Conservation (phyloP, 2,113 vertebrate genomes). For the Epinephelus cyanopodus region DNA sequence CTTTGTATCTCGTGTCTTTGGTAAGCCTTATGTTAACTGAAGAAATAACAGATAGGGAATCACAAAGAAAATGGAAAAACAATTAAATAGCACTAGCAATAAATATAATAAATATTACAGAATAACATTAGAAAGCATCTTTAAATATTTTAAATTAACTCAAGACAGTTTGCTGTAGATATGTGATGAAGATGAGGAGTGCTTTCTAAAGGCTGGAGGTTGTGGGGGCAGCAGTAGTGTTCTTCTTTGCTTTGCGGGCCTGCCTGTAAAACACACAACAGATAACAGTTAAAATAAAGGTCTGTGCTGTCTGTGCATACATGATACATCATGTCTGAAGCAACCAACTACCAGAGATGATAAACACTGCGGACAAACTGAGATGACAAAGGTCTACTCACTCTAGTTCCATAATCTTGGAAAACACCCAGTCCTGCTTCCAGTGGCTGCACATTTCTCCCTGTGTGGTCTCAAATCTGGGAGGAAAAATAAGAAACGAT, state of each 20-base stretch:
- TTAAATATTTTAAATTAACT: constrained; percentile 54
- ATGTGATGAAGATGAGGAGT: neutral
- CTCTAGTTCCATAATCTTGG: constrained; percentile 66
- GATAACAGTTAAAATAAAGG: neutral
- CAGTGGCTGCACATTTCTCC: constrained; percentile 73
- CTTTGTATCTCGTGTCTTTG: neutral
- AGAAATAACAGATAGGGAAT: neutral
- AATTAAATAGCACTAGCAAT: constrained; percentile 55
- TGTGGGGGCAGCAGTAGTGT: neutral
- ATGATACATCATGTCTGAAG: neutral
- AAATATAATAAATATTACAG: constrained; percentile 69
- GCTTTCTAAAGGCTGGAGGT: constrained; percentile 1
- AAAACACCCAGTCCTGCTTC: constrained; percentile 67
- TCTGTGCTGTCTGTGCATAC: neutral
- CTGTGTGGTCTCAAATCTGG: constrained; percentile 67
- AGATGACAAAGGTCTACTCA: constrained; percentile 52
- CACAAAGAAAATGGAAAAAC: neutral
- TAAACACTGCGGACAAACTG: neutral
- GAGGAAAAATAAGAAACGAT: neutral
- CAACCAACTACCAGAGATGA: neutral
- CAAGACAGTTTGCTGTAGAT: neutral
- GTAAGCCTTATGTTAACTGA: neutral
- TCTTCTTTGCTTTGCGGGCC: constrained; percentile 36
- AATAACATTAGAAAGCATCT: constrained; percentile 6
- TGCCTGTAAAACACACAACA: constrained; percentile 56